These are phyloP conservation scores for Hydropsyche betteni DNA, from an alignment of 2,888 invertebrate genomes.

Conservation along the genomic window DNA sequence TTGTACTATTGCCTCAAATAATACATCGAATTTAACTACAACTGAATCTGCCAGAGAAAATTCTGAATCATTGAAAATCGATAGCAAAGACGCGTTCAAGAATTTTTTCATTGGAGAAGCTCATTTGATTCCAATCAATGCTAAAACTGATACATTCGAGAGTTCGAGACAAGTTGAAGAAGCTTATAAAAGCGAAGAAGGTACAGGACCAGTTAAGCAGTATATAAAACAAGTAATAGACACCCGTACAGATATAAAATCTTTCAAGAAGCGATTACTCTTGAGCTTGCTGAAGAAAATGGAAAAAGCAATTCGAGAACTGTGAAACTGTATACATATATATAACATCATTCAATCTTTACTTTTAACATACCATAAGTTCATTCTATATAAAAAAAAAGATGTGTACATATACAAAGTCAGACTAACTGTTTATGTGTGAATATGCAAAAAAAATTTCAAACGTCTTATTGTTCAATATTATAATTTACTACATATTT, in stretches of 20 bases:
- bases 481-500: no score
- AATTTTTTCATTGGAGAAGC: slow-evolving; percentile 44
- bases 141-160: slow-evolving; percentile 43
- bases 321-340: no score
- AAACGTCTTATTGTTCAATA: no score
- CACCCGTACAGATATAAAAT: slow-evolving; percentile 28
- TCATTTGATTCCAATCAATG: slow-evolving; percentile 46
- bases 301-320: slow-evolving; percentile 20
- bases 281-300: slow-evolving; percentile 44
- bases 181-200: slow-evolving; percentile 40
- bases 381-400: no score
- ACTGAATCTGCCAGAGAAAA: not conserved
- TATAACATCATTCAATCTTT: no score
- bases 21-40: not conserved
- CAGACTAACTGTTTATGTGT: no score
- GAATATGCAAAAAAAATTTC: no score
- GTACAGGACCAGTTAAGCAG: slow-evolving; percentile 41
- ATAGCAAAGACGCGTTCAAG: not conserved
- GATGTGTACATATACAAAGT: no score
- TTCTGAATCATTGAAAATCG: not conserved
- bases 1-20: not conserved
- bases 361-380: no score
- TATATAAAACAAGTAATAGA: slow-evolving; percentile 46
- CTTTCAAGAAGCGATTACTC: slow-evolving; percentile 46
- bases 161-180: slow-evolving; percentile 42